Percentiles rank a stretch among this genome's conserved stretches.
Evolutionary conservation across 2,113 vertebrate species (phyloP).

Genomic region (Meles meles): DNA sequence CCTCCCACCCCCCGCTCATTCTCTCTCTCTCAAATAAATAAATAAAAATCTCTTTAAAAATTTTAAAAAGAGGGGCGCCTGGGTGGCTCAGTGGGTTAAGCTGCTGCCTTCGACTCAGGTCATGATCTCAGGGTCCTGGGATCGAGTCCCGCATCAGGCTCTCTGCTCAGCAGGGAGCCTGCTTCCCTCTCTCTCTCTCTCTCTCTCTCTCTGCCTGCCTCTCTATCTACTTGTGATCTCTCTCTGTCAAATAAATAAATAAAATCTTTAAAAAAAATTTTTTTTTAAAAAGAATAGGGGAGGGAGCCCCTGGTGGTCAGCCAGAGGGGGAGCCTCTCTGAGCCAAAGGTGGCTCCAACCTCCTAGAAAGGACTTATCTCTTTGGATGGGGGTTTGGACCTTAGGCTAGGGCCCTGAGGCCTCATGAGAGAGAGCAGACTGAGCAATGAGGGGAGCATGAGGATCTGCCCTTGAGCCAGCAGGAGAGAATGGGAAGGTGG

Average conservation of each 20-base stretch:
- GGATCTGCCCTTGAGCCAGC: background rate
- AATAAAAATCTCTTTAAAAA: no score
- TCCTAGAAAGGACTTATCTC: background rate
- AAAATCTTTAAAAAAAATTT: background rate
- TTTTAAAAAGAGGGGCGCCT: background rate
- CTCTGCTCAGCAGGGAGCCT: background rate
- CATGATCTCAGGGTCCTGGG: background rate
- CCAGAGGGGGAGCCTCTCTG: background rate
- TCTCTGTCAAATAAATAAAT: background rate
- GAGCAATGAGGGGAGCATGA: background rate
- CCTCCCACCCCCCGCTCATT: no score
- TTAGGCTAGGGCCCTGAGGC: background rate
- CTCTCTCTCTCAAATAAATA: no score
- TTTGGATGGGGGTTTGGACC: background rate
- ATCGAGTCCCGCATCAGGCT: background rate
- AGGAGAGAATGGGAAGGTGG: background rate
- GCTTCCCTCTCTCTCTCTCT: background rate
- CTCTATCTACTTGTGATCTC: no score
- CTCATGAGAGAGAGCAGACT: background rate
- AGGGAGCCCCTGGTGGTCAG: background rate
- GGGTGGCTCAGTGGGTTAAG: background rate
- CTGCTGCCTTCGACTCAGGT: background rate
- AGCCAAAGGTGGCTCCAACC: background rate
- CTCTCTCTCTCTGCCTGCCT: background rate
- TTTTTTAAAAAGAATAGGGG: background rate